Evolutionary conservation across 2,797 vertebrate species (phyloP), one percentile per base, ranked within the genome.

Genomic region (Semotilus atromaculatus): DNA sequence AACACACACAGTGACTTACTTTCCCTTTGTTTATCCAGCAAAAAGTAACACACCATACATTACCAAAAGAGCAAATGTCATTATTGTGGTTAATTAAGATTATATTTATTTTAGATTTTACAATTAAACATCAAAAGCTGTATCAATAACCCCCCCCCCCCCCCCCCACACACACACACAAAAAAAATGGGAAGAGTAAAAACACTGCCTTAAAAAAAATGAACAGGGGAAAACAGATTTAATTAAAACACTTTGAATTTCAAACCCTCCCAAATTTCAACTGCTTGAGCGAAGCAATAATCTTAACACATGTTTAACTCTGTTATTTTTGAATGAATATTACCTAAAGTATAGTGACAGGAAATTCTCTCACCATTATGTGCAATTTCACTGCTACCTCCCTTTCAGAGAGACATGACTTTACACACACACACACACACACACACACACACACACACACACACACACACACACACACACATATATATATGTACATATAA

Each of bases 61-160:
- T 64, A 18, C 26, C 4, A 58, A 48, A 73, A 73, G 68, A 7
- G 29, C 14, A 74, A 74, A 51, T 64, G 71, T 66, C 71, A 7
- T 74, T 36, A 53, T 51, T 75, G 60, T 38, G 72, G 18, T 38
- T 75, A 66, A 66, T 29, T 74, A 16, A 53, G n/a, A 29, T 40
- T 34, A 6, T 1, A 53, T 14, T 72, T 53, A 75, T 53, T 83
- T 75, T 66, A 75, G 38, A 75, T 53, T 83, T 75, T 66, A 75
- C 21, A 62, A 73, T 34, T 73, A 23, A 29, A 73, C 18, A 40
- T 71, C 18, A 45, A 43, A 60, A 43, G n/a, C 0, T 1, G 36
- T 60, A 43, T 77, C 36, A 21, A 77, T 60, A 76, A n/a, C 26
- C 51, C 13, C 7, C 5, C 40, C 40, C 40, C 2, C 40, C 40